phyloP scores from a whole-genome alignment of 1,140 invertebrate species.

The Dendrolimus punctatus region DNA sequence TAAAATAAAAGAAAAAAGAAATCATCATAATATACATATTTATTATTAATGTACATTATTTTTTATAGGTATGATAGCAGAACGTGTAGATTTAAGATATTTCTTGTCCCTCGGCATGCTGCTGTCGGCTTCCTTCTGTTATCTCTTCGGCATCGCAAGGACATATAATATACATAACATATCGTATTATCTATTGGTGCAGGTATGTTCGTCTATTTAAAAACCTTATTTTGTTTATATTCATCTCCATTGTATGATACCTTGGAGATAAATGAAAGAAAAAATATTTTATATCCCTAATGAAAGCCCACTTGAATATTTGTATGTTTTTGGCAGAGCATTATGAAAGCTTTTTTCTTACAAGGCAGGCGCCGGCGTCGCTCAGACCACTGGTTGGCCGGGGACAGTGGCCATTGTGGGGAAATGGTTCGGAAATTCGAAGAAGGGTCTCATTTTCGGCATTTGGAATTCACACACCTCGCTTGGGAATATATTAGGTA shows the following conservation, averaged over 20 bases:
- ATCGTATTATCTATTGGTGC: slow-evolving; percentile 89
- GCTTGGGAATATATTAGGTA: slow-evolving; percentile 94
- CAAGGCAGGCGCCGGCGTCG: slow-evolving; percentile 85
- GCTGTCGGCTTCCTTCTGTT: slow-evolving; percentile 88
- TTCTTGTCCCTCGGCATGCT: slow-evolving; percentile 94
- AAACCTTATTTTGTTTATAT: background rate
- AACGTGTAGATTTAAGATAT: slow-evolving; percentile 91
- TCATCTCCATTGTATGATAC: slow-evolving; percentile 9
- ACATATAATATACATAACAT: slow-evolving; percentile 88
- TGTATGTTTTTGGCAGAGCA: too few species aligned
- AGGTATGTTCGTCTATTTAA: slow-evolving; percentile 72
- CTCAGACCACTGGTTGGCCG: slow-evolving; percentile 91
- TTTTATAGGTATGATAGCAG: slow-evolving; percentile 87
- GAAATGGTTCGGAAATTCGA: slow-evolving; percentile 96
- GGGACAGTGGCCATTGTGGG: slow-evolving; percentile 94
- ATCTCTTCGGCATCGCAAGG: slow-evolving; percentile 91
- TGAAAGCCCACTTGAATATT: too few species aligned
- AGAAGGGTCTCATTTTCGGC: slow-evolving; percentile 94
- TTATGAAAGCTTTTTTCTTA: too few species aligned
- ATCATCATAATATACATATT: background rate
- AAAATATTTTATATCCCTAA: too few species aligned
- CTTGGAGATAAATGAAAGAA: too few species aligned
- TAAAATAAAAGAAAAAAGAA: too few species aligned
- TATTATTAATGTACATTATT: slow-evolving; percentile 1
- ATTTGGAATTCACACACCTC: slow-evolving; percentile 98